A percentile compares a stretch with the other conserved stretches of the same genome.
Conservation (phyloP, 1,140 invertebrate genomes). For the Drosophila melanica region DNA sequence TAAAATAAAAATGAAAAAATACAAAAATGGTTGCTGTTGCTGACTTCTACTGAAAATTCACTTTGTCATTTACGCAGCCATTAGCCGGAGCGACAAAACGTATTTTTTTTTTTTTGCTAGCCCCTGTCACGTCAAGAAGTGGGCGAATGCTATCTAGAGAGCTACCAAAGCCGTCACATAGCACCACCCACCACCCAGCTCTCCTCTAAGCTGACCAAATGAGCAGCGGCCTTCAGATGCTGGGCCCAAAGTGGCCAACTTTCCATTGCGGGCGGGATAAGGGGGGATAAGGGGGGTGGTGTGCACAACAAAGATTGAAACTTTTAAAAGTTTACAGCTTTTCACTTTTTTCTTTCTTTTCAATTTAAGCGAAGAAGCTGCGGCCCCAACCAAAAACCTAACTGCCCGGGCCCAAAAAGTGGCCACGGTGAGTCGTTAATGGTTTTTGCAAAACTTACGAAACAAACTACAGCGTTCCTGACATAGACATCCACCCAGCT, state of each 20-base stretch:
- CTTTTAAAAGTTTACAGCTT: slow-evolving; percentile 81
- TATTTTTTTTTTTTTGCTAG: slow-evolving; percentile 50
- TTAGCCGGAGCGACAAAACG: slow-evolving; percentile 66
- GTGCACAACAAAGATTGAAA: slow-evolving; percentile 60
- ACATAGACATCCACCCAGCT: slow-evolving; percentile 16
- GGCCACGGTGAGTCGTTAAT: slow-evolving; percentile 73
- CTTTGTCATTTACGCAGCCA: slow-evolving; percentile 80
- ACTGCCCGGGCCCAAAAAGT: slow-evolving; percentile 36
- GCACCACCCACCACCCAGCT: background rate
- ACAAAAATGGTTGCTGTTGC: slow-evolving; percentile 15
- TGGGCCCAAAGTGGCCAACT: slow-evolving; percentile 43
- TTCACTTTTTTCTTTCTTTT: slow-evolving; percentile 73
- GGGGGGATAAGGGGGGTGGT: slow-evolving; percentile 2
- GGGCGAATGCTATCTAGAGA: slow-evolving; percentile 36
- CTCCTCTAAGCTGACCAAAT: slow-evolving; percentile 63
- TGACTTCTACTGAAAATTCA: slow-evolving; percentile 63
- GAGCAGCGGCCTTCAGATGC: slow-evolving; percentile 47
- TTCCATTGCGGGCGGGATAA: slow-evolving; percentile 5
- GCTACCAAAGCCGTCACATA: background rate
- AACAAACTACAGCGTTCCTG: slow-evolving; percentile 69
- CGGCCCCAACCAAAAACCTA: slow-evolving; percentile 5
- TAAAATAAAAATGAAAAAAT: background rate
- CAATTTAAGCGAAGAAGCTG: slow-evolving; percentile 59
- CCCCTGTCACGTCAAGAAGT: slow-evolving; percentile 69
- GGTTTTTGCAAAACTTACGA: slow-evolving; percentile 77